These are phyloP conservation scores for Protonibea diacanthus DNA, from an alignment of 2,797 vertebrate genomes.

Conservation along the genomic window DNA sequence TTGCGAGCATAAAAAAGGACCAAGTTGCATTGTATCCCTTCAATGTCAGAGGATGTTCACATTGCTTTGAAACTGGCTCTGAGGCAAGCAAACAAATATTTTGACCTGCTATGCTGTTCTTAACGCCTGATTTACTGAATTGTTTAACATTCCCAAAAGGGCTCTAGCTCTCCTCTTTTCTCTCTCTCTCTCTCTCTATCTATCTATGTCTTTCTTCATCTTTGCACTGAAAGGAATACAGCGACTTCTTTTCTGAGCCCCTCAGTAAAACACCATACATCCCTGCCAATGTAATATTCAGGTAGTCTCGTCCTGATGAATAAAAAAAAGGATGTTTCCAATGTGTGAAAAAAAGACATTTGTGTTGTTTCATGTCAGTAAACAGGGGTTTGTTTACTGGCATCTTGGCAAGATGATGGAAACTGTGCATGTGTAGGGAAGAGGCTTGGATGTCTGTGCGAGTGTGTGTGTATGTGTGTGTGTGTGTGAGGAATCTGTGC, in stretches of 20 bases:
- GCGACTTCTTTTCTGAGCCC: conserved; percentile 51
- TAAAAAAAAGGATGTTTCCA: conserved; percentile 31
- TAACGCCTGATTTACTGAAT: conserved; percentile 59
- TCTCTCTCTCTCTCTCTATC: conserved; percentile 22
- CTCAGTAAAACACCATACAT: conserved; percentile 35
- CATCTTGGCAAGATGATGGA: conserved; percentile 52
- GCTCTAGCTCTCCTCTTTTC: conserved; percentile 16
- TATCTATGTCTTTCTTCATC: conserved; percentile 49
- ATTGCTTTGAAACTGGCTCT: conserved; percentile 35
- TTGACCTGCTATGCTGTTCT: conserved; percentile 47
- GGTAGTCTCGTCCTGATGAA: conserved; percentile 40
- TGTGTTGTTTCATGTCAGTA: conserved; percentile 52
- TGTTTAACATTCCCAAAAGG: conserved; percentile 67
- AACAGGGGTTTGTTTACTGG: conserved; percentile 57
- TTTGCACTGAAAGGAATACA: conserved; percentile 59
- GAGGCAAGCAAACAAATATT: conserved; percentile 44
- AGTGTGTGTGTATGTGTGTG: not conserved
- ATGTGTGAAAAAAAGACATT: conserved; percentile 25
- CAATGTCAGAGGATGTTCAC: conserved; percentile 45
- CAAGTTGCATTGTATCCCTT: conserved; percentile 25
- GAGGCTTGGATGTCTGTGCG: conserved; percentile 11
- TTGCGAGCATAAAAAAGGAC: conserved; percentile 10
- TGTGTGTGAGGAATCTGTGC: conserved; percentile 13
- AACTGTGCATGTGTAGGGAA: conserved; percentile 29
- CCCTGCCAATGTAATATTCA: conserved; percentile 34